Base-by-base conservation (phyloP, 2,797 vertebrate species). In the Amblyopsis hoosieri region DNA sequence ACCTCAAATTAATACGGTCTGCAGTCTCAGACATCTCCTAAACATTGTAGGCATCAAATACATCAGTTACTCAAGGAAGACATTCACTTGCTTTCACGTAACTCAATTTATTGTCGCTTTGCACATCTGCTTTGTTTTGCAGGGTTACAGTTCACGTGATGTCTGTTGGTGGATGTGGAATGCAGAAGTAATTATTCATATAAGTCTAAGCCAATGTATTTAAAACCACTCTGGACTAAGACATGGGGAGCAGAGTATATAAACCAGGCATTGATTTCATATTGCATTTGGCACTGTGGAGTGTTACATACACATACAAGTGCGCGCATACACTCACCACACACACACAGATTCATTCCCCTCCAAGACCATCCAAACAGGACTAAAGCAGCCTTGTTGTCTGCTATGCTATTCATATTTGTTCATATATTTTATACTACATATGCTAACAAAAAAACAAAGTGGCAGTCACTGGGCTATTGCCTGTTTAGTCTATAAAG, bases 61-160 rank as follows among this genome's bases (percentile, higher is more conserved):
- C 8, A 42, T 2, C 1, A 45, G 2, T 0, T 19, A 54, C 17
- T 13, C 59, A 75, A 62, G 61, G 54, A 62, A 49, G 59, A 73
- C 72, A 74, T 55, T 19, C 33, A 3, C 45, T 2, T 23, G 46
- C 50, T 51, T 78, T 61, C 42, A 79, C 62, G 70, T 14, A 74
- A 79, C 69, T 64, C 54, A 1, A 55, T 85, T 87, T 90, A 88
- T 87, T 90, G 75, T 69, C 59, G 2, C 59, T 45, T 59, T 61
- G 57, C 54, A 56, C 52, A 56, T 56, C 63, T 53, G 45, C 58
- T 71, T 33, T 4, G 5, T 71, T 72, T 74, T 58, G 74, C 45
- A 53, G 67, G 33, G 1, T 73, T 75, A 76, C 70, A 79, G 23
- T 66, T 60, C 57, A 75, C 66, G 54, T 50, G 71, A 8, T 49